A percentile compares a stretch with the other conserved stretches of the same genome.
Conservation (phyloP, 2,888 invertebrate species). For the Atrina japonica region DNA sequence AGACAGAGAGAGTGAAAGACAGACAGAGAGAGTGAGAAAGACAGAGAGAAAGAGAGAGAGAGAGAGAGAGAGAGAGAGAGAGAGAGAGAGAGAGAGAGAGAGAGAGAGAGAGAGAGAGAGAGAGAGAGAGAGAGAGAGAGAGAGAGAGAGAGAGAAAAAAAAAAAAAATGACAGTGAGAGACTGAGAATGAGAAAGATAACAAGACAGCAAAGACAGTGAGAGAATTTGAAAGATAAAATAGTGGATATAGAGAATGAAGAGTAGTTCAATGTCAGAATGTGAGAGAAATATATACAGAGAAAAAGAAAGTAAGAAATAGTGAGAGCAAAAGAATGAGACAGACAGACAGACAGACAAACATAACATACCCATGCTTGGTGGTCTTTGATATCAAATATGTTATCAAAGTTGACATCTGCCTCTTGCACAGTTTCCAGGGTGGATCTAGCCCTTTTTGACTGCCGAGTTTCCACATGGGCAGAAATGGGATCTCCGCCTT, state of each 20-base stretch:
- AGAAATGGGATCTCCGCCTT: slow-evolving; percentile 60
- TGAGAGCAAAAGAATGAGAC: neutral
- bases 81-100: slow-evolving; percentile 12
- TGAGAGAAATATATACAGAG: too few species aligned
- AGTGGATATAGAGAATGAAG: too few species aligned
- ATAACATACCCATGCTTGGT: slow-evolving; percentile 74
- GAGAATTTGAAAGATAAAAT: neutral
- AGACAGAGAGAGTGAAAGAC: too few species aligned
- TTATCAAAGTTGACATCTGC: slow-evolving; percentile 64
- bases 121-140: neutral
- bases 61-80: slow-evolving; percentile 14
- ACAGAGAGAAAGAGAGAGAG: too few species aligned
- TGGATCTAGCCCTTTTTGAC: slow-evolving; percentile 48
- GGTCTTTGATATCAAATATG: slow-evolving; percentile 67
- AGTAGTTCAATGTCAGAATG: too few species aligned
- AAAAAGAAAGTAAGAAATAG: too few species aligned
- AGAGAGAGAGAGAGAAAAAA: neutral
- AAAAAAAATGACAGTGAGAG: neutral
- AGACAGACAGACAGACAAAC: neutral
- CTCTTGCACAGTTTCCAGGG: slow-evolving; percentile 65
- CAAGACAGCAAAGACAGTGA: neutral
- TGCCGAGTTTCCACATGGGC: slow-evolving; percentile 59
- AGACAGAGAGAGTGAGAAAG: too few species aligned
- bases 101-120: neutral
- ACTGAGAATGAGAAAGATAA: neutral